Evolutionary conservation across 2,113 vertebrate species (phyloP).

Genomic region (Dicerorhinus sumatrensis): DNA sequence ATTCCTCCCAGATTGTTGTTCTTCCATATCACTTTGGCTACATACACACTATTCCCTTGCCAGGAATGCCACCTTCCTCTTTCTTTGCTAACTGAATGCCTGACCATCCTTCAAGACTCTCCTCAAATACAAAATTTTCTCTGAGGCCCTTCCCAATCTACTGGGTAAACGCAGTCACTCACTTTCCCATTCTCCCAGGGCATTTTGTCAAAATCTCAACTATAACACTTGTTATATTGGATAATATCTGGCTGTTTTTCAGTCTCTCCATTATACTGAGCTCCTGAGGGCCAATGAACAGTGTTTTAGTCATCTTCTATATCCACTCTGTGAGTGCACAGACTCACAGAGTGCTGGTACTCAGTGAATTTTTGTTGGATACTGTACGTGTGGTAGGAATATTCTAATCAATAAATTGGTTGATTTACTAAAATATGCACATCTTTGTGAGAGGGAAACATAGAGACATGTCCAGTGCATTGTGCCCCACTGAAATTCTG

Average conservation of each 20-base stretch:
- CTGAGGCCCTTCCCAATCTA: neutral
- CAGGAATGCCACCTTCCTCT: neutral
- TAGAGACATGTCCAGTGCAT: neutral
- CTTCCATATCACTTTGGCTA: neutral
- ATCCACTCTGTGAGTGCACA: neutral
- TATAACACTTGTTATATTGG: neutral
- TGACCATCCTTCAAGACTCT: neutral
- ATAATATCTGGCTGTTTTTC: neutral
- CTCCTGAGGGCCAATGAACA: neutral
- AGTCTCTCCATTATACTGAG: neutral
- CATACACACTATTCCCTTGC: neutral
- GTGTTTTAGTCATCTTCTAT: neutral
- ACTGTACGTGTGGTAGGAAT: neutral
- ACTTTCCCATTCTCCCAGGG: neutral
- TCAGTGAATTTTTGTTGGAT: neutral
- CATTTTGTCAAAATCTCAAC: slow-evolving; percentile 10
- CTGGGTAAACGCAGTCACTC: neutral
- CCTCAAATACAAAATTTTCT: neutral
- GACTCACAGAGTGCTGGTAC: neutral
- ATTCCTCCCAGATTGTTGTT: neutral
- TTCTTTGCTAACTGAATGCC: neutral
- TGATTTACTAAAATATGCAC: neutral
- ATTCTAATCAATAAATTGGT: neutral
- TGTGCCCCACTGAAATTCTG: neutral
- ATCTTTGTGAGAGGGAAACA: neutral